Conservation (phyloP, 2,888 invertebrate genomes). For the Neoitamus cyanurus region DNA sequence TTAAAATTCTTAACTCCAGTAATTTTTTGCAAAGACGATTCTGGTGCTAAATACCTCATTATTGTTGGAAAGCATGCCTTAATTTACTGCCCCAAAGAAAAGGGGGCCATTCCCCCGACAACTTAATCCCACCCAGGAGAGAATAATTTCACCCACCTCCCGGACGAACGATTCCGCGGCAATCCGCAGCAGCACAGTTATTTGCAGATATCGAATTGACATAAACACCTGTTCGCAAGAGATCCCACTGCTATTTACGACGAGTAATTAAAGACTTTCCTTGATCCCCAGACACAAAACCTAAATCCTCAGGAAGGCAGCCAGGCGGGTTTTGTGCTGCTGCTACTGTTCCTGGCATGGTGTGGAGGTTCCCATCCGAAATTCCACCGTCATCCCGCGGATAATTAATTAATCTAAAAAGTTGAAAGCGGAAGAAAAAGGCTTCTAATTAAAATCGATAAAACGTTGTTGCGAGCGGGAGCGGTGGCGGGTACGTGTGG, state of each 20-base stretch:
- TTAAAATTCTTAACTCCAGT: not conserved
- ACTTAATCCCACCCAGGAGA: not conserved
- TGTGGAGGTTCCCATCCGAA: not conserved
- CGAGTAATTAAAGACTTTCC: constrained; percentile 23
- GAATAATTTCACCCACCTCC: not conserved
- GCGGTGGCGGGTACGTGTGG: not conserved
- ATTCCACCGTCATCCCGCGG: constrained; percentile 12
- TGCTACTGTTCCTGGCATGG: not conserved
- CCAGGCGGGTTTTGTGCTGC: not conserved
- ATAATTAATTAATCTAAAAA: constrained; percentile 38
- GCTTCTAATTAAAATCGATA: constrained; percentile 42
- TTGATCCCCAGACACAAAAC: constrained; percentile 29
- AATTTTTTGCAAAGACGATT: not conserved
- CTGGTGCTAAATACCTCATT: not conserved
- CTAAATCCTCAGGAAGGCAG: not conserved
- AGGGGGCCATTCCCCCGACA: not conserved
- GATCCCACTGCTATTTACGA: not conserved
- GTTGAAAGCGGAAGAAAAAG: constrained; percentile 23
- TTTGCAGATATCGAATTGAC: constrained; percentile 19
- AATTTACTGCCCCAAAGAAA: not conserved
- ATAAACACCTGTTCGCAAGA: constrained; percentile 21
- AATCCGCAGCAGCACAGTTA: not conserved
- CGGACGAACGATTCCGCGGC: not conserved
- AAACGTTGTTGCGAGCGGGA: not conserved
- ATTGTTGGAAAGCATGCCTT: not conserved